These are phyloP conservation scores for Microctenopoma steveboyesi DNA, from an alignment of 2,797 vertebrate species.

Conservation along the genomic window DNA sequence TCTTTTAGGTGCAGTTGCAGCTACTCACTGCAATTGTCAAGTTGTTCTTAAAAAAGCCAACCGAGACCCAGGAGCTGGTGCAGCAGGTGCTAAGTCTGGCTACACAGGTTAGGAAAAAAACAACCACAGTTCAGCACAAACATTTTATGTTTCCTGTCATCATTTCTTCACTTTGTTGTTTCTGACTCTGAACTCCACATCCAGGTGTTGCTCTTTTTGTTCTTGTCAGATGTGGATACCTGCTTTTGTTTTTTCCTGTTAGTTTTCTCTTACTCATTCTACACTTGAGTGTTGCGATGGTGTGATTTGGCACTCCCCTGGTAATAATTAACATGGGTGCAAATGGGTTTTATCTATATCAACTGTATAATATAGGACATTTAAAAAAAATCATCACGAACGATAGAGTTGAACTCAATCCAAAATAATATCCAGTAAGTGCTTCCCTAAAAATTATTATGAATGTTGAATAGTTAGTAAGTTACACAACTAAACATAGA, in stretches of 20 bases:
- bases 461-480: too few relatives aligned
- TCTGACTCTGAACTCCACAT: neutral
- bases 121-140: neutral
- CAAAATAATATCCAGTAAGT: too few relatives aligned
- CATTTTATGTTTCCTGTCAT: neutral
- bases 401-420: too few relatives aligned
- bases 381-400: too few relatives aligned
- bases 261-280: neutral
- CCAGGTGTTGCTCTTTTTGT: neutral
- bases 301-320: neutral
- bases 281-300: neutral
- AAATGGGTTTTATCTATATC: too few relatives aligned
- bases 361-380: too few relatives aligned
- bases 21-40: constrained; percentile 96
- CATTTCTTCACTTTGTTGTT: neutral
- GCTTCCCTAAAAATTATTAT: too few relatives aligned
- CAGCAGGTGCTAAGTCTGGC: constrained; percentile 97
- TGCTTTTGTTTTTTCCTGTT: neutral
- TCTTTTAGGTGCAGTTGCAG: constrained; percentile 92
- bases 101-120: constrained; percentile 87
- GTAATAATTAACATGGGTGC: neutral
- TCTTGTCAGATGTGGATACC: neutral
- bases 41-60: constrained; percentile 97
- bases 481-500: neutral
- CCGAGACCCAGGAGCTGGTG: constrained; percentile 96